Base-by-base conservation (phyloP, 1,140 invertebrate species). In the Mya arenaria region DNA sequence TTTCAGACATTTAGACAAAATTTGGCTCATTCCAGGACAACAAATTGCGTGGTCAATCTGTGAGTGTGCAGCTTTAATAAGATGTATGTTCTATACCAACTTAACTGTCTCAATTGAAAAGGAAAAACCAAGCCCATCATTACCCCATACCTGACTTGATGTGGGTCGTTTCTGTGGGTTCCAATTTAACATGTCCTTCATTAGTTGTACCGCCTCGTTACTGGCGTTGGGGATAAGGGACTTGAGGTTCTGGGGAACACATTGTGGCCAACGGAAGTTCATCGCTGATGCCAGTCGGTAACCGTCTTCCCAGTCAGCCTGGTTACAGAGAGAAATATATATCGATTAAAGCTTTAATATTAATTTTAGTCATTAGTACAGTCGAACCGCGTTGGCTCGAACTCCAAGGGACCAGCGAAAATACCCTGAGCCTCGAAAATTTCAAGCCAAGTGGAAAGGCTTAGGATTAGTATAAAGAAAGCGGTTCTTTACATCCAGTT, bases 241-340 rank as follows among this genome's bases (percentile, higher is more conserved):
- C 73, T 95, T 94, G 30, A 99, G 93, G 65, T 89, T 90, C 4
- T 86, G 89, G 6, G 90, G 34, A 34, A 90, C 89, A 87, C 91
- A 91, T 88, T 97, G 96, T 6, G 98, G 98, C 94, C 99, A 99
- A 82, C 97, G 97, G 90, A 99, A 99, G 88, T 99, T 99, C 95
- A 99, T 98, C 48, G 96, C 96, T 3, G 96, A 94, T 0, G 99
- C 98, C 62, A 99, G 93, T 80, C 97, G 95, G 92, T 97, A 97
- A 1, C 98, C 98, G 89, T 99, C 98, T 0, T 97, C 95, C 99
- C 99, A 99, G 75, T 98, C 96, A 83, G 95, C 95, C 95, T 98
- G 92, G n/a, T n/a, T n/a, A n/a, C n/a, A n/a, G n/a, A n/a, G n/a
- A n/a, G n/a, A n/a, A n/a, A n/a, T n/a, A 48, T 48, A 48, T 48